Conservation (phyloP, 2,888 invertebrate species). For the Pyralis farinalis region DNA sequence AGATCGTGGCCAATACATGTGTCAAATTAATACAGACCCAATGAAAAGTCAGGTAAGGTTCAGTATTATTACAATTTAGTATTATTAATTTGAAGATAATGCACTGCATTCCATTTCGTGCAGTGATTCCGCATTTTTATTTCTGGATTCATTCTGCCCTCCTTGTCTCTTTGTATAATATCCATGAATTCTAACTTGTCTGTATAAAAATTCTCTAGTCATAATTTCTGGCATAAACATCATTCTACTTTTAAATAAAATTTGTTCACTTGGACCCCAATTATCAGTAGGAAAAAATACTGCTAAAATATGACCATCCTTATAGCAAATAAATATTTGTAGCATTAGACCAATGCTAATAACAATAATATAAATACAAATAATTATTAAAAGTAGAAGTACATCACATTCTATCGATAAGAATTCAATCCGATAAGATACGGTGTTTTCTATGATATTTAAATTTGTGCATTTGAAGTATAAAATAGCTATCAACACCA, state of each 20-base stretch:
- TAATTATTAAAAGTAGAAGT: conserved; percentile 37
- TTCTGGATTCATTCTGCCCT: neutral
- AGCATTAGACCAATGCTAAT: conserved; percentile 35
- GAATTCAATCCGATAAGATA: conserved; percentile 31
- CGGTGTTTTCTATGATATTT: conserved; percentile 23
- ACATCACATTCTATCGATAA: conserved; percentile 29
- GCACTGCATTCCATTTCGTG: conserved; percentile 44
- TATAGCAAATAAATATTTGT: conserved; percentile 34
- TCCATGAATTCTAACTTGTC: conserved; percentile 64
- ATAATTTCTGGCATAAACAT: conserved; percentile 75
- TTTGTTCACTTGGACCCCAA: conserved; percentile 62
- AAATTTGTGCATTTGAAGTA: conserved; percentile 31
- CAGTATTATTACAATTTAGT: conserved; percentile 12
- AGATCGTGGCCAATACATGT: conserved; percentile 95
- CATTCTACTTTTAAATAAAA: conserved; percentile 60
- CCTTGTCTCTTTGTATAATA: conserved; percentile 26
- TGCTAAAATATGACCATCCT: conserved; percentile 21
- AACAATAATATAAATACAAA: conserved; percentile 40
- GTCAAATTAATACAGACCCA: conserved; percentile 96
- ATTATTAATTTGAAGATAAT: conserved; percentile 45
- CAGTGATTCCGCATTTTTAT: conserved; percentile 18
- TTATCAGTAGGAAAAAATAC: conserved; percentile 36
- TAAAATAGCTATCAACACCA: conserved; percentile 35
- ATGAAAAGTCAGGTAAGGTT: conserved; percentile 93
- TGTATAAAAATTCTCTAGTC: conserved; percentile 72